Evolutionary conservation across 2,888 invertebrate species (phyloP), one percentile per base, ranked within the genome.

Genomic region (Pogonocherus hispidulus): DNA sequence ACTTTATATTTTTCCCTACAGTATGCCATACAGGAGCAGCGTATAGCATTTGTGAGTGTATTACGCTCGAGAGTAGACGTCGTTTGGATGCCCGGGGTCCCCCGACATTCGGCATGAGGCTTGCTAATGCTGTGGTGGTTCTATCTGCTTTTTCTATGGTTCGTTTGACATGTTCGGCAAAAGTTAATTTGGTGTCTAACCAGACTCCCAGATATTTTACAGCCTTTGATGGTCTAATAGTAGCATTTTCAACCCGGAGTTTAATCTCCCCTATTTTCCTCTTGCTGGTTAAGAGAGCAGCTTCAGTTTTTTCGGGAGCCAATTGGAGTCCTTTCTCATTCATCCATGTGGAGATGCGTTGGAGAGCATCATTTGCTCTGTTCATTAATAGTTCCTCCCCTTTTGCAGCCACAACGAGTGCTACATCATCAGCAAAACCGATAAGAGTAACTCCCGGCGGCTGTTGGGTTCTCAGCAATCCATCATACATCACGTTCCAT

Each of bases 51-150:
- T 63, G 63, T 18, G 32, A 63, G 14, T 54, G 54, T 18, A 52
- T 44, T 6, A 63, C 63, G 27, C 57, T 57, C n/a, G 57, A 8
- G 5, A 57, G n/a, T 35, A 57, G n/a, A 6, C 20, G 49, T 57
- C 57, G 11, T 41, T 57, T 57, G 9, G 57, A 57, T 41, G 57
- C 37, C 14, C 57, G 49, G 41, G 57, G 57, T 14, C 57, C 37
- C 20, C 57, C 57, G 22, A 57, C 35, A 19, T 57, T 57, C 9
- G 57, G 41, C 57, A 27, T n/a, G 19, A 32, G 44, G 3, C 44
- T 41, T 11, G 44, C 5, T n/a, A 16, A 16, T n/a, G 44, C 44
- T 41, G 44, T n/a, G 3, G 16, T 41, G 3, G 44, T 41, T 3
- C n/a, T 41, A 5, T 41, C n/a, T 9, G 55, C 27, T 18, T 22